These are phyloP conservation scores for Hemiprocne comata DNA, from an alignment of 2,113 vertebrate genomes.

Conservation along the genomic window DNA sequence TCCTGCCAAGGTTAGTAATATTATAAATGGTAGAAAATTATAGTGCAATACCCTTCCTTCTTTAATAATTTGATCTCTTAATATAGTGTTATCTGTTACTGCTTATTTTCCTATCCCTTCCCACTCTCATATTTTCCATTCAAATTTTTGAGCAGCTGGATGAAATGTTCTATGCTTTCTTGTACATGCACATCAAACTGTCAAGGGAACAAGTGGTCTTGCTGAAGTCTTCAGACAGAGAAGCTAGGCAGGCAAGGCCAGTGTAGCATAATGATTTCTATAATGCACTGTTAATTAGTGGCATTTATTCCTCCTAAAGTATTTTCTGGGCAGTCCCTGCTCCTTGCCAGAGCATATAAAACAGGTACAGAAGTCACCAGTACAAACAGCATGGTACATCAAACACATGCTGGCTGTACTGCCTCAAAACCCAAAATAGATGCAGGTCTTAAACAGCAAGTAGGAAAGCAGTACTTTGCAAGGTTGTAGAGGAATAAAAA, in stretches of 20 bases:
- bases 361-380: neutral
- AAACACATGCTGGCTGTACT: neutral
- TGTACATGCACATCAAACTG: neutral
- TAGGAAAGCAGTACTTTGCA: neutral
- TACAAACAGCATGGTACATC: neutral
- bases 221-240: neutral
- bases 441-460: neutral
- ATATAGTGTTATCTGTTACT: neutral
- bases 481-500: neutral
- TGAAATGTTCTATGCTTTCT: neutral
- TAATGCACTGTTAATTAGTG: neutral
- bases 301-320: neutral
- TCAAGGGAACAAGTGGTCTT: neutral
- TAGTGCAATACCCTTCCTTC: neutral
- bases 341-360: neutral
- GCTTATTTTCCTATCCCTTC: neutral
- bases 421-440: neutral
- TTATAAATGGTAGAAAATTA: neutral
- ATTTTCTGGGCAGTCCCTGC: neutral
- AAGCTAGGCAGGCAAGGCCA: neutral
- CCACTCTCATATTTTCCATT: neutral
- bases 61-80: neutral
- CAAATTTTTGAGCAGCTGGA: neutral
- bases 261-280: neutral
- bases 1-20: neutral